Conservation (phyloP, 2,113 vertebrate genomes). For the Megalops atlanticus region DNA sequence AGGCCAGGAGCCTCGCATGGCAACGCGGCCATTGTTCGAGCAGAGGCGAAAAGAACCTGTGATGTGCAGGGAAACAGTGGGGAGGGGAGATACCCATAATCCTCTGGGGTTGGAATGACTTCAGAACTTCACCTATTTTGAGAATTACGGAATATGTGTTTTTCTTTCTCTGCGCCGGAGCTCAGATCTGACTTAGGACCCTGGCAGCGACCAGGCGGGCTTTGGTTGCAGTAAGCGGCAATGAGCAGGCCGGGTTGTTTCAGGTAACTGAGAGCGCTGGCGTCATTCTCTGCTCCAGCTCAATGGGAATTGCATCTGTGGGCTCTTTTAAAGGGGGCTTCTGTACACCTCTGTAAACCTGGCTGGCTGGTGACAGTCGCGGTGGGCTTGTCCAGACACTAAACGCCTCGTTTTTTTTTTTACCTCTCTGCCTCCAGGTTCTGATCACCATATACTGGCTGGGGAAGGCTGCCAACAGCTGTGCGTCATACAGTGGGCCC, state of each 20-base stretch:
- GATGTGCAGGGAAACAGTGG: neutral
- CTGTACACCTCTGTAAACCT: neutral
- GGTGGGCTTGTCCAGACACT: neutral
- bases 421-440: slow-evolving; percentile 75
- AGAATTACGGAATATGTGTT: neutral
- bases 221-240: neutral
- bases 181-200: neutral
- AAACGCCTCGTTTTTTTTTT: neutral
- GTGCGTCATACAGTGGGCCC: slow-evolving; percentile 83
- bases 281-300: neutral
- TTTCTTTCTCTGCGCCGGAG: neutral
- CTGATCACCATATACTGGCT: slow-evolving; percentile 97
- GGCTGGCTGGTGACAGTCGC: neutral
- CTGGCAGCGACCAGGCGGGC: neutral
- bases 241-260: neutral
- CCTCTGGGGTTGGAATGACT: neutral
- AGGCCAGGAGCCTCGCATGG: neutral
- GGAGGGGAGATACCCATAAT: too few relatives aligned
- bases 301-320: neutral
- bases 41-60: neutral
- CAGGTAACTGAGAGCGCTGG: neutral
- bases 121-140: neutral
- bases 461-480: slow-evolving; percentile 89
- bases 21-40: neutral
- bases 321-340: neutral